Evolutionary conservation across 1,140 invertebrate species (phyloP).

Genomic region (Pseudomyrmex sp.): DNA sequence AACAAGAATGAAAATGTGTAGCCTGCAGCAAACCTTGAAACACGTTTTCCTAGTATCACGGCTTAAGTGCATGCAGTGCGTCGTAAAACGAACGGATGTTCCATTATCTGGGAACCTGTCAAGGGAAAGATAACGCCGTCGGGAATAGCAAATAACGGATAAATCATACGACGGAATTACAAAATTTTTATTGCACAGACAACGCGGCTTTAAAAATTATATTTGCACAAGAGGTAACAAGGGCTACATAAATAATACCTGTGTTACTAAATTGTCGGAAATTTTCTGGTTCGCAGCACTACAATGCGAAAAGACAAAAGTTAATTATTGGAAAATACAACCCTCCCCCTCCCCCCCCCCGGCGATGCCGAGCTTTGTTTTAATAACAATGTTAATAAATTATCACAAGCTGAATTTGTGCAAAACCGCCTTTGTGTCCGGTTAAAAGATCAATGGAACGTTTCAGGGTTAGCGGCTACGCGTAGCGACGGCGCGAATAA

Average conservation of each 20-base stretch:
- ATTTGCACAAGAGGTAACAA: not conserved
- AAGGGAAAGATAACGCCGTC: not conserved
- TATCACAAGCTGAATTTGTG: not conserved
- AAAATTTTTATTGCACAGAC: not conserved
- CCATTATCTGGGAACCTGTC: slow-evolving; percentile 39
- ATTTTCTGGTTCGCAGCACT: not conserved
- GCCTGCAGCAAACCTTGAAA: slow-evolving; percentile 52
- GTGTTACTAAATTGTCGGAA: not conserved
- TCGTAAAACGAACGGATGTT: slow-evolving; percentile 38
- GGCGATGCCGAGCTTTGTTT: not conserved
- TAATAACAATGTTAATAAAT: slow-evolving; percentile 12
- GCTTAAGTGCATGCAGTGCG: slow-evolving; percentile 40
- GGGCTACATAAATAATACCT: not conserved
- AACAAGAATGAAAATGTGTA: slow-evolving; percentile 54
- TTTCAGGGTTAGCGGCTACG: slow-evolving; percentile 16
- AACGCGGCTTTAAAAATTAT: too few relatives aligned
- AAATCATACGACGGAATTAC: slow-evolving; percentile 2
- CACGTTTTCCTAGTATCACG: slow-evolving; percentile 39
- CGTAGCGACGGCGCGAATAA: slow-evolving; percentile 34
- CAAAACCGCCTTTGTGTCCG: slow-evolving; percentile 23
- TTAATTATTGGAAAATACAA: slow-evolving; percentile 1
- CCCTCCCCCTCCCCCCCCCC: too few relatives aligned
- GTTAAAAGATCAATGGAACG: slow-evolving; percentile 41
- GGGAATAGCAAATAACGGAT: slow-evolving; percentile 15
- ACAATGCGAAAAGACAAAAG: too few relatives aligned